These are phyloP conservation scores for Chaetogeoica ovagalla DNA, from an alignment of 2,888 invertebrate species.

Conservation along the genomic window DNA sequence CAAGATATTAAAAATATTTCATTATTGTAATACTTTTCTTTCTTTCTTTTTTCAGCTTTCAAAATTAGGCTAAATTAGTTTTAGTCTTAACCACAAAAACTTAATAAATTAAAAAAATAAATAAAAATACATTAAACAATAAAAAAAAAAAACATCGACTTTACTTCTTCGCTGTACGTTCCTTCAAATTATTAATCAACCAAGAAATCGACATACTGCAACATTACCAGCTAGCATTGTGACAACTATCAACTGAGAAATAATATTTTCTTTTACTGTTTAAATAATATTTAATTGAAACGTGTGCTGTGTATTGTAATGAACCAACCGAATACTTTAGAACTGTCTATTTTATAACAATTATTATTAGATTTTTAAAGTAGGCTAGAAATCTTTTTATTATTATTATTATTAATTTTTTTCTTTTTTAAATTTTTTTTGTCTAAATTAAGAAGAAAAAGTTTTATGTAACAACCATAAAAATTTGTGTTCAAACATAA, in stretches of 20 bases:
- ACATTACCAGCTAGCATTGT: constrained; percentile 53
- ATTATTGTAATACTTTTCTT: constrained; percentile 36
- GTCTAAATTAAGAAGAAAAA: constrained; percentile 39
- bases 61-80: constrained; percentile 55
- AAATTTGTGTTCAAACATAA: constrained; percentile 51
- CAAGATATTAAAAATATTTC: neutral
- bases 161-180: constrained; percentile 46
- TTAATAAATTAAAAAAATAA: constrained; percentile 55
- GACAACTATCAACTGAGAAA: constrained; percentile 51
- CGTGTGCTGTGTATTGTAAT: constrained; percentile 53
- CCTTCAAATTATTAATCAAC: constrained; percentile 44
- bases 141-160: constrained; percentile 34
- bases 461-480: constrained; percentile 52
- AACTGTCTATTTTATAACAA: constrained; percentile 52
- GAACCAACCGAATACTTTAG: constrained; percentile 53
- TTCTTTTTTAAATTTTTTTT: constrained; percentile 41
- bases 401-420: neutral
- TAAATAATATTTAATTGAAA: constrained; percentile 53
- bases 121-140: constrained; percentile 21
- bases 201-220: constrained; percentile 48
- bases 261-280: constrained; percentile 42
- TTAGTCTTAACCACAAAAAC: constrained; percentile 39
- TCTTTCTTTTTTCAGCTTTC: constrained; percentile 50
- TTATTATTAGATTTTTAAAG: constrained; percentile 53
- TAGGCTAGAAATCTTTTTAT: constrained; percentile 33